Evolutionary conservation across 64 coral and sea anemone species (phyloP).

Genomic region (Catalaphyllia jardinei): DNA sequence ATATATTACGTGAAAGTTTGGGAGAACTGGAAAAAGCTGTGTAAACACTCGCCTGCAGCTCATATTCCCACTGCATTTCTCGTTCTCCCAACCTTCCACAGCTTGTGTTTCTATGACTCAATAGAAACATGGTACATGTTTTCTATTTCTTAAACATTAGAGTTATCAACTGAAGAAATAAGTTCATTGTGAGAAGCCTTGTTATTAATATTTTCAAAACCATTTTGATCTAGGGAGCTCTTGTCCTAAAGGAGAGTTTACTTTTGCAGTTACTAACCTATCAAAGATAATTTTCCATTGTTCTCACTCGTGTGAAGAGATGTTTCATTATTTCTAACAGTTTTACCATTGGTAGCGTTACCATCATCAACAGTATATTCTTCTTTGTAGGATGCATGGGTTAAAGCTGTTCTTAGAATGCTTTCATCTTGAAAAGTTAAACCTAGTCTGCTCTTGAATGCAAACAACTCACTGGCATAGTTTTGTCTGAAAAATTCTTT

Average conservation of each 20-base stretch:
- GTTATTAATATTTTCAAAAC: not conserved
- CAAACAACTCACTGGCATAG: conserved; percentile 86
- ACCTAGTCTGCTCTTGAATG: conserved; percentile 84
- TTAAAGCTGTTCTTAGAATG: conserved; percentile 55
- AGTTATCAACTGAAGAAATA: no score
- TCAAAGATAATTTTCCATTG: conserved; percentile 76
- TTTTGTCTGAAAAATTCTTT: conserved; percentile 87
- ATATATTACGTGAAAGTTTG: no score
- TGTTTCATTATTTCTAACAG: not conserved
- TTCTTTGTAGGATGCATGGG: conserved; percentile 63
- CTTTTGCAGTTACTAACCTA: conserved; percentile 54
- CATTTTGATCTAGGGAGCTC: no score
- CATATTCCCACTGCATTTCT: no score
- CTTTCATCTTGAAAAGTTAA: conserved; percentile 66
- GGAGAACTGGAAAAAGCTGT: no score
- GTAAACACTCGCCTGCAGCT: no score
- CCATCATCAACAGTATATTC: conserved; percentile 3
- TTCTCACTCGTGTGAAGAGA: conserved; percentile 41
- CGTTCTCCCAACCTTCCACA: no score
- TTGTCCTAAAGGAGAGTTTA: not conserved
- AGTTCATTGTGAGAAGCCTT: no score
- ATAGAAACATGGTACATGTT: no score
- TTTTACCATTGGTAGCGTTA: not conserved
- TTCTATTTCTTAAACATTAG: no score
- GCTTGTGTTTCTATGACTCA: no score